Evolutionary conservation across 2,888 invertebrate genomes (phyloP).

Genomic region (Deroplatys truncata): DNA sequence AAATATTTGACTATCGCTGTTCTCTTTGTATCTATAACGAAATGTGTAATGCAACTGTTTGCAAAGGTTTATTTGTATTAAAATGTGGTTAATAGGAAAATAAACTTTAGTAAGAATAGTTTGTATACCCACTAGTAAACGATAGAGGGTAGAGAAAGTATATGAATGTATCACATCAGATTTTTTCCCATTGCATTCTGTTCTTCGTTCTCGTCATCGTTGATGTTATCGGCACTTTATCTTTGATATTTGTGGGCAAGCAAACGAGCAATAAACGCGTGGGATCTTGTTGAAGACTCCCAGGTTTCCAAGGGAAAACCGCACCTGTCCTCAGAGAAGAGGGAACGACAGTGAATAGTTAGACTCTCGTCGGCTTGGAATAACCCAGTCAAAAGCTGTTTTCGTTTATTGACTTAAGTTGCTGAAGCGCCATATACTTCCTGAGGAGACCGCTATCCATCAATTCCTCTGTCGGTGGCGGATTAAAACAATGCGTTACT

Average conservation of each 20-base stretch:
- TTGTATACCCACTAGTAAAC: too few species aligned
- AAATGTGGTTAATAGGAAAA: too few species aligned
- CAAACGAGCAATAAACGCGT: neutral
- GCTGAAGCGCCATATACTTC: neutral
- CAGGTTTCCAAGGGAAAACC: neutral
- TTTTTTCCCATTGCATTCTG: too few species aligned
- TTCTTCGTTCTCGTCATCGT: neutral
- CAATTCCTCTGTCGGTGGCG: neutral
- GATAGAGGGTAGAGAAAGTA: too few species aligned
- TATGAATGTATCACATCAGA: too few species aligned
- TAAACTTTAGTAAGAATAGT: too few species aligned
- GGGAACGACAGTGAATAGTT: neutral
- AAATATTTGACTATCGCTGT: too few species aligned
- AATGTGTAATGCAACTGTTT: too few species aligned
- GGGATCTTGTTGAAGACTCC: neutral
- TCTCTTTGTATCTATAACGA: too few species aligned
- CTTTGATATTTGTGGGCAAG: neutral
- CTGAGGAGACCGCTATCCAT: neutral
- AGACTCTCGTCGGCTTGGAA: neutral
- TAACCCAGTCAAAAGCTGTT: conserved; percentile 11
- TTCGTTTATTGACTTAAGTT: conserved; percentile 13
- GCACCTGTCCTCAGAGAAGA: neutral
- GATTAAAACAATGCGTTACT: too few species aligned
- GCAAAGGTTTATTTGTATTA: too few species aligned
- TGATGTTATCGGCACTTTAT: neutral